phyloP scores from a whole-genome alignment of 2,888 invertebrate species.

The Stramonita haemastoma region DNA sequence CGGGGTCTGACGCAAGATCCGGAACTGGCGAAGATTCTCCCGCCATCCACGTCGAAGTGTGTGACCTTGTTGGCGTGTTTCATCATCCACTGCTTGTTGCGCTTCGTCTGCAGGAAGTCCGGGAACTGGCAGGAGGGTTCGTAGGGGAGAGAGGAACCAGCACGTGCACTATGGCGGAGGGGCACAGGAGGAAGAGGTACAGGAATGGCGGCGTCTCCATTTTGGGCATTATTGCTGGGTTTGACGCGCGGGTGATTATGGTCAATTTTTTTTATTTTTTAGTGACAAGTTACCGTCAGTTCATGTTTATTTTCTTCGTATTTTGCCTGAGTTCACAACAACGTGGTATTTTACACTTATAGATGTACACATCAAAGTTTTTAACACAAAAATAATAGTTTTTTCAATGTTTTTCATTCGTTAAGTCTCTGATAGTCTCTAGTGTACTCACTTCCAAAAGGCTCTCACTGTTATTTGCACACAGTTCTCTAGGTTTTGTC shows the following conservation, averaged over 20 bases:
- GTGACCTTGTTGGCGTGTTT: slow-evolving; percentile 42
- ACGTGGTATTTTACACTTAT: not conserved
- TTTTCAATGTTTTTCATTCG: no score
- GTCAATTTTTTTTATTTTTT: not conserved
- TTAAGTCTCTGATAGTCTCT: no score
- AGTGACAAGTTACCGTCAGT: not conserved
- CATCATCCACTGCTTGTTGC: slow-evolving; percentile 47
- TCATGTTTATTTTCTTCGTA: not conserved
- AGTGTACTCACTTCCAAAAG: no score
- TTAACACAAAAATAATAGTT: no score
- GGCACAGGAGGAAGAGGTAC: not conserved
- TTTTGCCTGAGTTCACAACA: not conserved
- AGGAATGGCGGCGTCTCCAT: not conserved
- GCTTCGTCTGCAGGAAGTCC: slow-evolving; percentile 44
- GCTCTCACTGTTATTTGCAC: not conserved
- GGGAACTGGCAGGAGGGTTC: slow-evolving; percentile 46
- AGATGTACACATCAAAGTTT: no score
- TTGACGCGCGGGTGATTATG: not conserved
- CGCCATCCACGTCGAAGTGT: slow-evolving; percentile 42
- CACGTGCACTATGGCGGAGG: not conserved
- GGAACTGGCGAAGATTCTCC: slow-evolving; percentile 39
- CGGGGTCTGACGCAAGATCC: slow-evolving; percentile 33
- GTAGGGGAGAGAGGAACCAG: not conserved
- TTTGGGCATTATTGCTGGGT: not conserved
- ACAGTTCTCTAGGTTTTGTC: not conserved